Conservation (phyloP, 30 jellyfish, hydroid and myxozoan species). For the Chironex yamaguchii region DNA sequence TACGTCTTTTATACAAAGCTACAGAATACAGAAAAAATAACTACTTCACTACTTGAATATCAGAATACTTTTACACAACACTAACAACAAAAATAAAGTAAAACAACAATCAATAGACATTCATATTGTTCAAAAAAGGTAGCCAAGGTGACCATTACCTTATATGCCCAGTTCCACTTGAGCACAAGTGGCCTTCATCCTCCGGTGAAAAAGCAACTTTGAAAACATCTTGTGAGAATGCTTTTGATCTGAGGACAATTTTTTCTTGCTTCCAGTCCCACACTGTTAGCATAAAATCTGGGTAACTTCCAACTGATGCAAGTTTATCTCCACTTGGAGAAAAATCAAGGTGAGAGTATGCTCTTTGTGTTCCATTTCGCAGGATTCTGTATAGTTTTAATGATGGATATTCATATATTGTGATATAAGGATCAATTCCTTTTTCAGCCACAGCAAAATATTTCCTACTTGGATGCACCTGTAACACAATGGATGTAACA, state of each 20-base stretch:
- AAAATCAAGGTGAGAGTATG: constrained; percentile 85
- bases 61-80: background rate
- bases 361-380: constrained; percentile 85
- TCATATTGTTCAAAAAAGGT: background rate
- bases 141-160: constrained; percentile 63
- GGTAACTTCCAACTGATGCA: constrained; percentile 95
- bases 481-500: background rate
- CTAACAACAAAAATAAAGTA: background rate
- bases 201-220: constrained; percentile 97
- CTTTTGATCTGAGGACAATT: constrained; percentile 82
- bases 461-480: constrained; percentile 91
- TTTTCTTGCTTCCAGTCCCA: constrained; percentile 96
- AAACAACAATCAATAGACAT: background rate
- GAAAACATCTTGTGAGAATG: constrained; percentile 93
- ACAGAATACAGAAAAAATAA: too few species aligned
- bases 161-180: constrained; percentile 98
- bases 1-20: too few species aligned
- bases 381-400: constrained; percentile 67
- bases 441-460: constrained; percentile 93
- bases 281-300: constrained; percentile 92
- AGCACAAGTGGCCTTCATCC: constrained; percentile 94
- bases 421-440: constrained; percentile 76
- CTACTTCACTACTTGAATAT: too few species aligned
- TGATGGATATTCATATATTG: constrained; percentile 88
- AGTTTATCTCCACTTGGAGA: constrained; percentile 89